Conservation (phyloP, 1,140 invertebrate genomes). For the Babylonia areolata region DNA sequence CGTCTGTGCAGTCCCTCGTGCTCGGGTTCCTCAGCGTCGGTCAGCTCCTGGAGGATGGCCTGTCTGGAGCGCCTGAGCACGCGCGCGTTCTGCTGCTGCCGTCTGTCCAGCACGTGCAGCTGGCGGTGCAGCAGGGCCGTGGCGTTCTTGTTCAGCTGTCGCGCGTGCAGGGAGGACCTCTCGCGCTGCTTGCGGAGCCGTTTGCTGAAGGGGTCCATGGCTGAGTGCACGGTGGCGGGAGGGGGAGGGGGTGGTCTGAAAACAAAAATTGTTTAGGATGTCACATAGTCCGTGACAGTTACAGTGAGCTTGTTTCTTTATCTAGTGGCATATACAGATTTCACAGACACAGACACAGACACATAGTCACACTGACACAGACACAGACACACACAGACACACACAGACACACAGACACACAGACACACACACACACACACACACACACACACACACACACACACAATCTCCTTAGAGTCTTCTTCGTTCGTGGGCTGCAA, state of each 20-base stretch:
- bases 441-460: too few species aligned
- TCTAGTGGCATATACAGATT: not conserved
- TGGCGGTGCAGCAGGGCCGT: not conserved
- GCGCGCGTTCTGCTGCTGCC: not conserved
- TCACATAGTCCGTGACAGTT: too few species aligned
- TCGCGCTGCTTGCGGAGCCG: constrained; percentile 4
- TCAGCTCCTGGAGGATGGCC: constrained; percentile 21
- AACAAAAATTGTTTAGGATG: too few species aligned
- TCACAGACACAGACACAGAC: not conserved
- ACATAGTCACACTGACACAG: not conserved
- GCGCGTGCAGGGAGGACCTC: constrained; percentile 23
- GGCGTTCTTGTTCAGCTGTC: constrained; percentile 37
- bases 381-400: constrained; percentile 7
- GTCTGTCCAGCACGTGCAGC: constrained; percentile 25
- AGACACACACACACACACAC: constrained; percentile 7
- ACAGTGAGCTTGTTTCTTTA: too few species aligned
- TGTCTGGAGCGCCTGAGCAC: constrained; percentile 5
- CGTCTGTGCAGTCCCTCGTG: not conserved
- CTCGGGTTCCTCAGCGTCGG: not conserved
- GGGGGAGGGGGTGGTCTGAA: not conserved
- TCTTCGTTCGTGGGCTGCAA: too few species aligned
- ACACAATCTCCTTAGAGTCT: too few species aligned
- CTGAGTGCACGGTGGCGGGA: too few species aligned
- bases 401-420: not conserved
- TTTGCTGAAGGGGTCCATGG: constrained; percentile 13